Conservation (phyloP, 2,888 invertebrate species). For the Caenorhabditis afra region DNA sequence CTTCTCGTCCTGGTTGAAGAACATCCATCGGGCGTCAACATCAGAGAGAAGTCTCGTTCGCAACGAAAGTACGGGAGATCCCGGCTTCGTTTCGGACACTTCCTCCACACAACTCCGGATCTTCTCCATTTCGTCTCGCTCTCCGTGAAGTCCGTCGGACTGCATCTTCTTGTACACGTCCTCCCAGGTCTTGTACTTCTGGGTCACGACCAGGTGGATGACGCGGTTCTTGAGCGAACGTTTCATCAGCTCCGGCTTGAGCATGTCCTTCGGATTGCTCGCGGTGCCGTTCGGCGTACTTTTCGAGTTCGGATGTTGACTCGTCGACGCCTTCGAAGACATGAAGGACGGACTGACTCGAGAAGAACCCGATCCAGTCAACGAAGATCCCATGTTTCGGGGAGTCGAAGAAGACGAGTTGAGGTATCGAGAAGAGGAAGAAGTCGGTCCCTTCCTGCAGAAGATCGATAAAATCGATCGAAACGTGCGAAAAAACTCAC, state of each 20-base stretch:
- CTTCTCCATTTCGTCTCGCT: constrained; percentile 45
- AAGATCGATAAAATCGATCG: background rate
- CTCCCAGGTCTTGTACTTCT: constrained; percentile 62
- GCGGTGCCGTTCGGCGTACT: constrained; percentile 29
- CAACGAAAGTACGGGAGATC: constrained; percentile 20
- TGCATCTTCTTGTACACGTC: constrained; percentile 64
- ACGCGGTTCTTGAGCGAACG: constrained; percentile 64
- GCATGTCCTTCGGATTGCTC: constrained; percentile 40
- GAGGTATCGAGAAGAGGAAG: constrained; percentile 37
- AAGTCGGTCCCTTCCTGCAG: constrained; percentile 18
- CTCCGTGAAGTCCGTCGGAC: constrained; percentile 63
- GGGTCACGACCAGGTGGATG: constrained; percentile 69
- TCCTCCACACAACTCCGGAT: constrained; percentile 59
- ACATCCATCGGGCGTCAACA: constrained; percentile 70
- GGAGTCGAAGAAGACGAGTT: constrained; percentile 44
- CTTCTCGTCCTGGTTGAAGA: constrained; percentile 72
- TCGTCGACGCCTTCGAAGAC: constrained; percentile 42
- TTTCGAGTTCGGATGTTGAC: constrained; percentile 26
- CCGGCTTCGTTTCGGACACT: constrained; percentile 50
- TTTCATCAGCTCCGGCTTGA: constrained; percentile 65
- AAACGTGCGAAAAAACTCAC: constrained; percentile 5
- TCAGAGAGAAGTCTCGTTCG: constrained; percentile 51
- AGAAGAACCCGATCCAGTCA: constrained; percentile 37
- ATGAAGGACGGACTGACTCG: constrained; percentile 51
- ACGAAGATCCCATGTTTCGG: constrained; percentile 33